These are phyloP conservation scores for Centroberyx gerrardi DNA, from an alignment of 2,797 vertebrate species.

Conservation along the genomic window DNA sequence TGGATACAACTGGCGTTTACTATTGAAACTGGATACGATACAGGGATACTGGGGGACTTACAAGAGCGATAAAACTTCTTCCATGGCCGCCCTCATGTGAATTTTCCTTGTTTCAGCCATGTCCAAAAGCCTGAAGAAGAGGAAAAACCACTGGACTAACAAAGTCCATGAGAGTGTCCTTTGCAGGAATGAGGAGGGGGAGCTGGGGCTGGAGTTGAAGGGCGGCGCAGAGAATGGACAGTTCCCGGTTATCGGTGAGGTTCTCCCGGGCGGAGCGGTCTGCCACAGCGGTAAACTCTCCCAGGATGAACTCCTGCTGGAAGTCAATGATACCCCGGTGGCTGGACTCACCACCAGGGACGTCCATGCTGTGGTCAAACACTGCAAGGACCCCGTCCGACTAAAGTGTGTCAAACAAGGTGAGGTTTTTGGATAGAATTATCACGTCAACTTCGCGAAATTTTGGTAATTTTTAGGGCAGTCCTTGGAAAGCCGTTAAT, in stretches of 20 bases:
- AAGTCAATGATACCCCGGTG: slow-evolving; percentile 98
- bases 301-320: slow-evolving; percentile 91
- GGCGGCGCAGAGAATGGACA: slow-evolving; percentile 97
- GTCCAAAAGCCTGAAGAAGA: slow-evolving; percentile 96
- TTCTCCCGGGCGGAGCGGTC: slow-evolving; percentile 84
- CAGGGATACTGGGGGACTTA: slow-evolving; percentile 32
- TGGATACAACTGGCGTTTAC: slow-evolving; percentile 69
- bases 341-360: slow-evolving; percentile 97
- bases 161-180: slow-evolving; percentile 96
- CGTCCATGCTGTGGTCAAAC: slow-evolving; percentile 95
- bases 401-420: slow-evolving; percentile 98
- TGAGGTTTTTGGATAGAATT: slow-evolving; percentile 62
- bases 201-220: slow-evolving; percentile 92
- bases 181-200: slow-evolving; percentile 89
- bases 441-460: slow-evolving; percentile 32
- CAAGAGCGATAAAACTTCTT: slow-evolving; percentile 60
- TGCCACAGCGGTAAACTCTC: slow-evolving; percentile 87
- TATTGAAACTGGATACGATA: slow-evolving; percentile 55
- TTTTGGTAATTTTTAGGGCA: background rate
- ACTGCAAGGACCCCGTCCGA: slow-evolving; percentile 96
- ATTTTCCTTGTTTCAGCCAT: slow-evolving; percentile 84
- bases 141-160: slow-evolving; percentile 97
- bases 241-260: slow-evolving; percentile 95
- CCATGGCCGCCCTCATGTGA: slow-evolving; percentile 72
- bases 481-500: slow-evolving; percentile 25